phyloP scores from a whole-genome alignment of 2,113 vertebrate genomes.

The Rhadina sibilatrix region DNA sequence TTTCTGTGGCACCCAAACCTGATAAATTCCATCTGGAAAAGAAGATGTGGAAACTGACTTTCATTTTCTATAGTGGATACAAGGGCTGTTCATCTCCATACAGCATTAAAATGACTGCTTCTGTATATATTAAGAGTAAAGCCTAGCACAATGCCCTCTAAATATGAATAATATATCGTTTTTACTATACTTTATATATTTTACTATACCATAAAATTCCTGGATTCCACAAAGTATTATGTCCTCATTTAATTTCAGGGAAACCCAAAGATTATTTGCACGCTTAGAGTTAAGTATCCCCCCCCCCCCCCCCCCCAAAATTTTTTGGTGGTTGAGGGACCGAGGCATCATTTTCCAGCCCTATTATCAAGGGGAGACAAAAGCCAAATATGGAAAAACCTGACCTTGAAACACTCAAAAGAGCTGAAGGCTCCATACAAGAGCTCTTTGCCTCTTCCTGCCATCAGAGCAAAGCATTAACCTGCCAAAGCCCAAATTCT shows the following conservation, averaged over 20 bases:
- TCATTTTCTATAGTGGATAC: background rate
- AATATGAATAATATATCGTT: background rate
- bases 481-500: background rate
- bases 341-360: background rate
- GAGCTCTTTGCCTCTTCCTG: background rate
- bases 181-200: background rate
- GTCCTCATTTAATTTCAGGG: background rate
- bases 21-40: background rate
- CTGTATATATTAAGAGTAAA: background rate
- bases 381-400: background rate
- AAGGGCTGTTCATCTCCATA: background rate
- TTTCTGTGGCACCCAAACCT: background rate
- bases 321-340: background rate
- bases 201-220: background rate
- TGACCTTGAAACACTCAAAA: background rate
- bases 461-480: background rate
- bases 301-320: fast-evolving
- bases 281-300: background rate
- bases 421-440: fast-evolving
- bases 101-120: background rate
- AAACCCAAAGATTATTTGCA: background rate
- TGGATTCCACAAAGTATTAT: background rate
- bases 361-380: background rate
- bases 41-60: background rate
- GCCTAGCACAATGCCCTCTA: background rate